Base-by-base conservation (phyloP, 1,140 invertebrate species). In the Diabrotica virgifera region DNA sequence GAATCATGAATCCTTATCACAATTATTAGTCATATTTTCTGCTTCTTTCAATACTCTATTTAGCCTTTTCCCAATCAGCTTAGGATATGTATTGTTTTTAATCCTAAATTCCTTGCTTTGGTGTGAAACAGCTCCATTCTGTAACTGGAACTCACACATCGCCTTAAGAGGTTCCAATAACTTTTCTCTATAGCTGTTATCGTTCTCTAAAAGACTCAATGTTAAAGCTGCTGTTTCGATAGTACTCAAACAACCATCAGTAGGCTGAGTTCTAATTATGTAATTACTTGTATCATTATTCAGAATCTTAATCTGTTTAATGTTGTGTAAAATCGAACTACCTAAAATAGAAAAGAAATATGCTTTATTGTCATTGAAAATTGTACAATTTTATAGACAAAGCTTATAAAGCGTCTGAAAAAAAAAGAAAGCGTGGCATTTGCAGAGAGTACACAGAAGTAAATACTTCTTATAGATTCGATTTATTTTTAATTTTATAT, bases 211-310 rank as follows among this genome's bases (percentile, higher is more conserved):
- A 68, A 90, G 84, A 5, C 89, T 83, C 59, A 96, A 81, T 10
- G 92, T 91, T 77, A 92, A 83, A 1, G 93, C 92, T 5, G 90
- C 94, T 24, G 92, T 92, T 82, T 97, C 95, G 36, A 97, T 79
- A 0, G 95, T 97, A 52, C 94, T 97, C 10, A 97, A 81, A 75
- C 93, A 95, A 36, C 89, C 90, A 78, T 96, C 93, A 35, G 91
- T 92, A 5, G 95, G 95, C 77, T 97, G 95, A 5, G 94, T 96
- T 69, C 95, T 85, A 69, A 97, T 95, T 59, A 95, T 91, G 79
- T 96, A 97, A 79, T 91, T 87, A 78, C 94, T 96, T 53, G 82
- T 84, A 65, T 82, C 84, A 53, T 81, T 84, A 5, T 85, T 84
- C 52, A 91, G 80, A 37, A 96, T 80, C 80, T 95, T 94, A 2